Percentiles rank a stretch among this genome's conserved stretches.
phyloP scores from a whole-genome alignment of 2,888 invertebrate genomes.

The Octodonta nipae region DNA sequence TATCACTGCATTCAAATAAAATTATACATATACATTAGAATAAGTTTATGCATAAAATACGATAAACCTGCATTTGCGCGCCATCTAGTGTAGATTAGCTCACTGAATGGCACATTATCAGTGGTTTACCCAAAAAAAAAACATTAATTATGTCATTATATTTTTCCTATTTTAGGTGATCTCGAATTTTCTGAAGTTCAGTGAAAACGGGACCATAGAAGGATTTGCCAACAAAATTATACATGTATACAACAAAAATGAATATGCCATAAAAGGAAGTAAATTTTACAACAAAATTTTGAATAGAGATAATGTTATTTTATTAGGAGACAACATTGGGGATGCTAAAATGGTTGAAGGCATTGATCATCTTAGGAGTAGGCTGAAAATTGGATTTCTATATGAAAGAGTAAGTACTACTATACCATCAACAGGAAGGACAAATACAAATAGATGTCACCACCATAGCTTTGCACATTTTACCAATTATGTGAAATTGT shows the following conservation, averaged over 20 bases:
- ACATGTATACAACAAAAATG: conserved; percentile 90
- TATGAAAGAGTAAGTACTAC: conserved; percentile 55
- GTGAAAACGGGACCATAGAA: conserved; percentile 46
- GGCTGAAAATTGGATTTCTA: conserved; percentile 85
- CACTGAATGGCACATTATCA: too few relatives aligned
- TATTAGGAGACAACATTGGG: conserved; percentile 86
- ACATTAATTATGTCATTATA: too few relatives aligned
- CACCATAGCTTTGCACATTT: too few relatives aligned
- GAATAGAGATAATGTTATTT: conserved; percentile 62
- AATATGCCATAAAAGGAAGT: conserved; percentile 62
- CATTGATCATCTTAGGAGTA: conserved; percentile 55
- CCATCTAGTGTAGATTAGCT: too few relatives aligned
- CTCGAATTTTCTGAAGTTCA: conserved; percentile 72
- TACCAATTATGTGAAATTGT: too few relatives aligned
- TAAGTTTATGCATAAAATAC: too few relatives aligned
- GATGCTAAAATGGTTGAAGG: conserved; percentile 90
- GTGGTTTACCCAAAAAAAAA: too few relatives aligned
- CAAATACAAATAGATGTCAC: too few relatives aligned
- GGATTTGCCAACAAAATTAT: conserved; percentile 71
- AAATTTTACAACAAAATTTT: conserved; percentile 64
- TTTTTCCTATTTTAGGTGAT: conserved; percentile 59
- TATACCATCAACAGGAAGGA: too few relatives aligned
- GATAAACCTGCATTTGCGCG: too few relatives aligned
- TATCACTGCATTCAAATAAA: too few relatives aligned
- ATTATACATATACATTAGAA: too few relatives aligned